These are phyloP conservation scores for Oreochromis grahami DNA, from an alignment of 2,797 vertebrate species.

Conservation along the genomic window DNA sequence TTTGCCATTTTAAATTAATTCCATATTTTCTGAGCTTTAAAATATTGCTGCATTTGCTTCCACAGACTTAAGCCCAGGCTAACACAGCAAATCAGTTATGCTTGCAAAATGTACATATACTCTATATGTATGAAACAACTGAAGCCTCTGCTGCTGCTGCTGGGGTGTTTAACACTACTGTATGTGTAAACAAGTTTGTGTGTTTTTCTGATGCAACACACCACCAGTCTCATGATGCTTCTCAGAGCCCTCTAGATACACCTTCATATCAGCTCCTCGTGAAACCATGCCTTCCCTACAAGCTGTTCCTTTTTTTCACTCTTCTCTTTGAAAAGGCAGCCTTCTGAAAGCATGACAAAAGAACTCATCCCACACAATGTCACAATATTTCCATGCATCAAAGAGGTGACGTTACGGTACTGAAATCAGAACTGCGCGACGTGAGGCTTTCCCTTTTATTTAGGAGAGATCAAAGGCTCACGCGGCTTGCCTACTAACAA, in stretches of 20 bases:
- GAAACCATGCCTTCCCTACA: slow-evolving; percentile 65
- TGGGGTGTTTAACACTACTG: slow-evolving; percentile 1
- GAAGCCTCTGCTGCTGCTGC: neutral
- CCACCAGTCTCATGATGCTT: slow-evolving; percentile 14
- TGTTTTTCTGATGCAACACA: slow-evolving; percentile 63
- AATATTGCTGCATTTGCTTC: neutral
- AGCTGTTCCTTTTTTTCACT: slow-evolving; percentile 49
- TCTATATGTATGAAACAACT: neutral
- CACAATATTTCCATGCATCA: slow-evolving; percentile 74
- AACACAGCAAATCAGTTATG: neutral
- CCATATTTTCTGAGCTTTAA: neutral
- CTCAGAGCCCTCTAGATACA: slow-evolving; percentile 47
- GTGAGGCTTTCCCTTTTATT: slow-evolving; percentile 74
- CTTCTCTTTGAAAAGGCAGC: slow-evolving; percentile 63
- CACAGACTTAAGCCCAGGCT: neutral
- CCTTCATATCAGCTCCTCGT: slow-evolving; percentile 61
- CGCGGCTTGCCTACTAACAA: slow-evolving; percentile 72
- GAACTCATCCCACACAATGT: slow-evolving; percentile 73
- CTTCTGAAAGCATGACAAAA: slow-evolving; percentile 76
- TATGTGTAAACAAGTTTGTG: slow-evolving; percentile 49
- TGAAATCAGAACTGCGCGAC: slow-evolving; percentile 68
- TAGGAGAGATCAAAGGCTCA: slow-evolving; percentile 70
- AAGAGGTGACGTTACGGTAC: slow-evolving; percentile 74
- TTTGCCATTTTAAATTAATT: neutral
- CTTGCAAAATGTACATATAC: neutral